phyloP scores from a whole-genome alignment of 2,113 vertebrate genomes.

The Meles meles region DNA sequence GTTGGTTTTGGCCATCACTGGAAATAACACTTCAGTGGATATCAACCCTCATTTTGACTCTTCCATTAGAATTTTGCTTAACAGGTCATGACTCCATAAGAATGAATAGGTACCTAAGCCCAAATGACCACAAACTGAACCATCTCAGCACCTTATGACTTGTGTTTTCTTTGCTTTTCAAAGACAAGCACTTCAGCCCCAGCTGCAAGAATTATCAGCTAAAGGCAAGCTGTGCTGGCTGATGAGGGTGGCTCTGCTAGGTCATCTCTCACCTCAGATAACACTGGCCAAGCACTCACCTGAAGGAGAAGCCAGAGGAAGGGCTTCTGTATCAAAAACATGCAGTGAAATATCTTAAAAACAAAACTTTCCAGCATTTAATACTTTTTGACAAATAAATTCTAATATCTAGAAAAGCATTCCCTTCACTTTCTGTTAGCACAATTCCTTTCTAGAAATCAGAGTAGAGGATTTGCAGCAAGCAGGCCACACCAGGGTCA shows the following conservation, averaged over 20 bases:
- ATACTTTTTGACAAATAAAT: conserved; percentile 43
- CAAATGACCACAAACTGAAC: background rate
- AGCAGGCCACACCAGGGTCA: background rate
- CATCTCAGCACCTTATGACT: background rate
- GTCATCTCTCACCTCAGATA: background rate
- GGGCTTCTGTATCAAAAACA: background rate
- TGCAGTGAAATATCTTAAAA: background rate
- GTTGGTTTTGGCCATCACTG: background rate
- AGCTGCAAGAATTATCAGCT: conserved; percentile 22
- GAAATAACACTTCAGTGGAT: conserved; percentile 18
- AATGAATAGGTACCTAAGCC: background rate
- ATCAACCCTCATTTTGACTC: background rate
- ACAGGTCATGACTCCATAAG: background rate
- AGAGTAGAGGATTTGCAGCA: background rate
- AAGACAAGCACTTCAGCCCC: conserved; percentile 39
- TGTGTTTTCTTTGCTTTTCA: conserved; percentile 45
- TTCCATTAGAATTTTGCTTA: background rate
- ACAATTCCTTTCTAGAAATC: background rate
- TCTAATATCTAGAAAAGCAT: conserved; percentile 9
- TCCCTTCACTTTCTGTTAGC: background rate
- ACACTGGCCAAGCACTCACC: background rate
- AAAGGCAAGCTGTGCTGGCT: conserved; percentile 17
- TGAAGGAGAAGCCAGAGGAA: background rate
- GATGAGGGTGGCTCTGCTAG: background rate
- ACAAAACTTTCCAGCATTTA: background rate